These are phyloP conservation scores for Eupsilia transversa DNA, from an alignment of 2,888 invertebrate genomes.

Conservation along the genomic window DNA sequence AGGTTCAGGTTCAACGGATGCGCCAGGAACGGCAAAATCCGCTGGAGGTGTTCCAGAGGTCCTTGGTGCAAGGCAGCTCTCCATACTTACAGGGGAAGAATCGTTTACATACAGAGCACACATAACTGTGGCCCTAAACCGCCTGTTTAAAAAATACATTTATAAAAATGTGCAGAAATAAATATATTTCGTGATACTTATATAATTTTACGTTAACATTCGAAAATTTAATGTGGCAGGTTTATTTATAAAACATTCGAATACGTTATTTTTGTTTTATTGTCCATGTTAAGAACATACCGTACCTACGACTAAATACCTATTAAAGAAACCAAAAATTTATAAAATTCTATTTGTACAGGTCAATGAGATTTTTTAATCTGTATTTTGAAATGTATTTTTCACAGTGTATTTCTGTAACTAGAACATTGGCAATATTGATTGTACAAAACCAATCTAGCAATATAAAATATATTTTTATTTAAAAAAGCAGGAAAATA, in stretches of 20 bases:
- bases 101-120: conserved; percentile 86
- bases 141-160: conserved; percentile 64
- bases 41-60: conserved; percentile 88
- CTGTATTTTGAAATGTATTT: conserved; percentile 52
- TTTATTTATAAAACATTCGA: conserved; percentile 47
- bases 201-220: conserved; percentile 15
- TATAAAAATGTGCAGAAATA: conserved; percentile 34
- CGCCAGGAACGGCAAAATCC: conserved; percentile 86
- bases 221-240: conserved; percentile 38
- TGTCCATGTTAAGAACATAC: conserved; percentile 10
- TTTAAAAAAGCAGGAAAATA: conserved; percentile 54
- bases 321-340: background rate
- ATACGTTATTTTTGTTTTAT: conserved; percentile 41
- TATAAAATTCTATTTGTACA: conserved; percentile 20
- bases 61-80: conserved; percentile 89
- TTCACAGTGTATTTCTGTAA: conserved; percentile 21
- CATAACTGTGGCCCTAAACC: conserved; percentile 88
- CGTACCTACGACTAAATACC: background rate
- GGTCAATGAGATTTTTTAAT: conserved; percentile 14
- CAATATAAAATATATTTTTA: conserved; percentile 31
- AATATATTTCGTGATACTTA: conserved; percentile 10
- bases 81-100: conserved; percentile 85
- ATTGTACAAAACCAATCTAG: conserved; percentile 23
- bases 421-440: conserved; percentile 25
- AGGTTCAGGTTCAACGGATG: conserved; percentile 88